Base-by-base conservation (phyloP, 2,888 invertebrate species). In the Penaeus monodon region DNA sequence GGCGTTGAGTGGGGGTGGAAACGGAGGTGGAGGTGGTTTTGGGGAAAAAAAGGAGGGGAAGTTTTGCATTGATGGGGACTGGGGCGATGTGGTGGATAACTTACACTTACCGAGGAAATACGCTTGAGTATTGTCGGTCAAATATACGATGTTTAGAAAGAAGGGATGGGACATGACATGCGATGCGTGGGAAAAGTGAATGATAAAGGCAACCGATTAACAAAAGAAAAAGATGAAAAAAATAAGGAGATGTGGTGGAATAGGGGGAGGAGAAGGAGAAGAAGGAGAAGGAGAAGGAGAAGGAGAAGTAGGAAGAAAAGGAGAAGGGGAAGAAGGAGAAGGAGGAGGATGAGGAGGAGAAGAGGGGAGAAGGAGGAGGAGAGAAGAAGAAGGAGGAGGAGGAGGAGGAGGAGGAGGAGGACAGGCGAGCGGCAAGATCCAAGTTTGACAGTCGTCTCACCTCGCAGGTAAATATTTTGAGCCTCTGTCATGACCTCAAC, bases 381-480 rank as follows among this genome's bases (percentile, higher is more conserved):
- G 70, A 70, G 70, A 1, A 27, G 24, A 38, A 24, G n/a, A 49
- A 68, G 44, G 38, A 27, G 44, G 81, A 44, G 14, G 44, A 49
- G 27, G 49, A 44, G 8, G 65, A 44, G 20, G 82, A 38, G 73
- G 82, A 82, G 63, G 24, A 27, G 57, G 57, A 57, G 57, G 57
- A 57, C 57, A 57, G 57, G 57, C 57, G 57, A 57, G 57, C 57
- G 57, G 57, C 57, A 57, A 57, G 57, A 57, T 57, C 44, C 33
- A 38, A 14, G 73, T 81, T 73, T 63, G 74, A 82, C 82, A 82
- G 33, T 20, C 74, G 64, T 63, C 38, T 82, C 82, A 74, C 82
- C 14, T 63, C 63, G 63, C 74, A 74, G 82, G 63, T 38, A 82
- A 82, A 82, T 82, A 82, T 82, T 82, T 74, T 73, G 82, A 74